Conservation (phyloP, 1,140 invertebrate genomes). For the Drosophila rhopaloa region DNA sequence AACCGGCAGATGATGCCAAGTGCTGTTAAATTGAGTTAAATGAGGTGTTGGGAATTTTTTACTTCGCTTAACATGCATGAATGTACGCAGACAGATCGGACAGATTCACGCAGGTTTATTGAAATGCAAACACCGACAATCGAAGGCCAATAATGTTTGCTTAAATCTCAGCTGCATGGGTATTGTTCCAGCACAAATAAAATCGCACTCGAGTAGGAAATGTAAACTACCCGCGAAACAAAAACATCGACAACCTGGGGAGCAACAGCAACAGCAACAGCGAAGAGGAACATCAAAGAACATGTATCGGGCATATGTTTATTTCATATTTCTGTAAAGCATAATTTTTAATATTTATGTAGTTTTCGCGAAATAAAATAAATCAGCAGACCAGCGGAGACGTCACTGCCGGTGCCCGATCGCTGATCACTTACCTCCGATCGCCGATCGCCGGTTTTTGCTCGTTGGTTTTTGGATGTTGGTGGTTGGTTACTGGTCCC, state of each 20-base stretch:
- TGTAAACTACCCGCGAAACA: conserved; percentile 70
- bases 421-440: conserved; percentile 24
- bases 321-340: conserved; percentile 78
- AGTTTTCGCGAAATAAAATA: conserved; percentile 80
- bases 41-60: conserved; percentile 70
- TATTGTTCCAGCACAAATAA: conserved; percentile 70
- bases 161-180: conserved; percentile 65
- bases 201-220: conserved; percentile 76
- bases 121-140: conserved; percentile 64
- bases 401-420: conserved; percentile 51
- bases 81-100: conserved; percentile 41
- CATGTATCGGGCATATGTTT: conserved; percentile 59
- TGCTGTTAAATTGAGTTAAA: conserved; percentile 68
- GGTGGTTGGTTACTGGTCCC: conserved; percentile 9
- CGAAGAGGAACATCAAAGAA: conserved; percentile 41
- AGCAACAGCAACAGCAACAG: conserved; percentile 33
- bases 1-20: conserved; percentile 65
- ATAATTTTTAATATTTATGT: conserved; percentile 83
- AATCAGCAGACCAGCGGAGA: conserved; percentile 72
- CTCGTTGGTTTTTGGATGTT: not conserved
- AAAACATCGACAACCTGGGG: conserved; percentile 48
- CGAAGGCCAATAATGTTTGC: conserved; percentile 81
- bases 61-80: conserved; percentile 61
- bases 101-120: conserved; percentile 48
- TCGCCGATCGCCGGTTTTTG: not conserved